Evolutionary conservation across 2,113 vertebrate species (phyloP), one percentile per base, ranked within the genome.

Genomic region (Mugil cephalus): DNA sequence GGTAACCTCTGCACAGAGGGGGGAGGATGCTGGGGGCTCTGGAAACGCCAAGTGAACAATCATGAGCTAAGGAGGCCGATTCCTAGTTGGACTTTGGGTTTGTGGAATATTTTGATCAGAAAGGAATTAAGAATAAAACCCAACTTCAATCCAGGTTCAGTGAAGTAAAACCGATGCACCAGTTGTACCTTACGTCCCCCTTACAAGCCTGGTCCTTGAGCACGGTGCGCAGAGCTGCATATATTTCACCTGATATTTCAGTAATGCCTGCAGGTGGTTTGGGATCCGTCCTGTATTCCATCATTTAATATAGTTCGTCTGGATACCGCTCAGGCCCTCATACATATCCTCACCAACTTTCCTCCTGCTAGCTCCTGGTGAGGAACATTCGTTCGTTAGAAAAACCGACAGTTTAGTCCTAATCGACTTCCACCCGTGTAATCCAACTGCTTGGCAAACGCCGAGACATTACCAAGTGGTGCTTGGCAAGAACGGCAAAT

Each of bases 301-400:
- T 70, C 56, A 80, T 74, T 69, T 42, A 68, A 52, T 60, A 73
- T n/a, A 42, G 7, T 24, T 69, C 52, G 52, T 47, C 70, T 40
- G 42, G 63, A 51, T 45, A 59, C 43, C 30, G 18, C 43, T 70
- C 69, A 80, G 43, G 53, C 17, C 21, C 17, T 54, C 55, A 40
- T 8, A 4, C 14, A 58, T 35, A 64, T n/a, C 19, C 51, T 51
- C 13, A 47, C 75, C 80, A 73, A 42, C 50, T 50, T 64, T 46
- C 34, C 70, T 34, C 46, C 21, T 6, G 17, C 48, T 19, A 53
- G 39, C 54, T 56, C 46, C 39, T 73, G 62, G 58, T 36, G 6
- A 72, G 51, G 35, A 77, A 46, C 18, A 50, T 54, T 61, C 50
- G 51, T 82, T 77, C 60, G 80, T 76, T 69, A 76, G 52, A 39